phyloP scores from a whole-genome alignment of 2,888 invertebrate species.

The Geophilus truncorum region DNA sequence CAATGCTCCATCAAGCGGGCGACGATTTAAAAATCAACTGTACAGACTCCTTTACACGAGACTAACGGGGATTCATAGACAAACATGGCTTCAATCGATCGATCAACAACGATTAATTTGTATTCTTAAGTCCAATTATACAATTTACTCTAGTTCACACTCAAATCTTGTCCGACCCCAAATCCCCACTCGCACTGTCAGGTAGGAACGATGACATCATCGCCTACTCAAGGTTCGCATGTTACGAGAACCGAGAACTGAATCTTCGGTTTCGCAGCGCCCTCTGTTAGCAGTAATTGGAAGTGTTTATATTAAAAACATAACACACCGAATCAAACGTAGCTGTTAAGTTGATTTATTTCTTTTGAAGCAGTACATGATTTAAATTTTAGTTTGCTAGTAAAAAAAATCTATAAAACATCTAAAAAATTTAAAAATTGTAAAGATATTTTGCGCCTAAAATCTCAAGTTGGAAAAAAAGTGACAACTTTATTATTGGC shows the following conservation, averaged over 20 bases:
- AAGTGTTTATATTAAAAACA: background rate
- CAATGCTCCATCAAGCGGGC: constrained; percentile 5
- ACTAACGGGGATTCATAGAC: background rate
- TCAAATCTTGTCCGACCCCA: background rate
- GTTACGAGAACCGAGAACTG: background rate
- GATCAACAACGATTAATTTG: background rate
- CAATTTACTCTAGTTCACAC: background rate
- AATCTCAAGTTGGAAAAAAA: background rate
- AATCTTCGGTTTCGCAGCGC: background rate
- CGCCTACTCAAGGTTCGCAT: background rate
- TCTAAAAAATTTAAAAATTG: no score
- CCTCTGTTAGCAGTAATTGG: background rate
- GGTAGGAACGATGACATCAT: constrained; percentile 13
- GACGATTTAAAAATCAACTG: constrained; percentile 5
- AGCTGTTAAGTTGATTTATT: no score
- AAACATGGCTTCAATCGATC: constrained; percentile 2
- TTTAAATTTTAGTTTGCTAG: no score
- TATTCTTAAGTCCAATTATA: background rate
- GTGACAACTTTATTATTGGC: no score
- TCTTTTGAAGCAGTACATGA: no score
- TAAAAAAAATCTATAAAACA: no score
- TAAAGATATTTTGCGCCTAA: background rate
- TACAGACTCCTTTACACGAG: background rate
- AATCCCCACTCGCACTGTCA: constrained; percentile 13
- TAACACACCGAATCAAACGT: no score